A percentile compares a stretch with the other conserved stretches of the same genome.
Evolutionary conservation across 2,888 invertebrate species (phyloP).

Genomic region (Calameuta pallipes): DNA sequence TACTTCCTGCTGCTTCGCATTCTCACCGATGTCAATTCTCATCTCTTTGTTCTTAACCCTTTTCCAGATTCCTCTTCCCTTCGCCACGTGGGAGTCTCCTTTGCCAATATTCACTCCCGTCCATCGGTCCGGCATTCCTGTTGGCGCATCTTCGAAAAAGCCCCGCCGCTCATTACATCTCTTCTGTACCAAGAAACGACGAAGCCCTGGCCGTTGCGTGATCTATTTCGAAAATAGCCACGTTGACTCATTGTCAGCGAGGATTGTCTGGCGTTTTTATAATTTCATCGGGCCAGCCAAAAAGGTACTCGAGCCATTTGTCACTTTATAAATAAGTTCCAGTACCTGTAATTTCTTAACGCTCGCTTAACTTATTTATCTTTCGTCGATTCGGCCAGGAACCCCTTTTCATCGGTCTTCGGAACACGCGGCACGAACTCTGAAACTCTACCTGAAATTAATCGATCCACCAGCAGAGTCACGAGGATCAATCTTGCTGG

Average conservation of each 20-base stretch:
- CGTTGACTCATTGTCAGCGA: not conserved
- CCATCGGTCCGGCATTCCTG: not conserved
- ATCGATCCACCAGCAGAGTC: not conserved
- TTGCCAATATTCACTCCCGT: not conserved
- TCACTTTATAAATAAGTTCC: not conserved
- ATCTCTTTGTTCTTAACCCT: not conserved
- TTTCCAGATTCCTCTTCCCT: not conserved
- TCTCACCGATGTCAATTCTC: not conserved
- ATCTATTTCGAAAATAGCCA: not conserved
- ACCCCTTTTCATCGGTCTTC: not conserved
- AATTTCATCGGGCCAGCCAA: not conserved
- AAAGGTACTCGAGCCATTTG: not conserved
- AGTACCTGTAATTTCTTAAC: not conserved
- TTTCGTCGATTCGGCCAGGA: not conserved
- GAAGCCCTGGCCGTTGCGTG: not conserved
- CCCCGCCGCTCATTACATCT: not conserved
- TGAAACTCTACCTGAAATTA: not conserved
- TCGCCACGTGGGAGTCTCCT: not conserved
- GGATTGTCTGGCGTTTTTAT: not conserved
- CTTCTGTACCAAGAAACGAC: not conserved
- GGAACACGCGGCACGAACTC: not conserved
- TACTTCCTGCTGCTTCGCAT: constrained; percentile 31
- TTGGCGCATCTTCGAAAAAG: not conserved
- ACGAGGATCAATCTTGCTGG: not conserved
- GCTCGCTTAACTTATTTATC: not conserved